Evolutionary conservation across 2,797 vertebrate species (phyloP).

Genomic region (Lagocephalus sceleratus): DNA sequence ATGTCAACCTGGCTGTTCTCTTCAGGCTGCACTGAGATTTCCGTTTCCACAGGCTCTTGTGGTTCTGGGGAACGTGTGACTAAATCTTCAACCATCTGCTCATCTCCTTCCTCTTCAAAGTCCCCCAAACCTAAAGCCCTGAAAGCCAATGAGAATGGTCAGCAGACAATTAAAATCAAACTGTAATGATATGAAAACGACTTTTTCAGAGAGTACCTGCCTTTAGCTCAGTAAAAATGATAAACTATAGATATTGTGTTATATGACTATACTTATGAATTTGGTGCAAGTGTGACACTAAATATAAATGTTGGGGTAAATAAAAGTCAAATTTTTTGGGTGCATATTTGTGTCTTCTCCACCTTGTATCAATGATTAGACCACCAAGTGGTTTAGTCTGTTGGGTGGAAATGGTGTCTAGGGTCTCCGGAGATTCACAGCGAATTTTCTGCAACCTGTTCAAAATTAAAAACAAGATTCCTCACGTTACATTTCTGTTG

Average conservation of each 20-base stretch:
- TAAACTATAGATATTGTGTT: too few species aligned
- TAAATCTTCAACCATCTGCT: slow-evolving; percentile 29
- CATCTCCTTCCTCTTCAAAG: background rate
- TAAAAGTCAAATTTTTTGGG: background rate
- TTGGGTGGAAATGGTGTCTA: slow-evolving; percentile 45
- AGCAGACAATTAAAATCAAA: background rate
- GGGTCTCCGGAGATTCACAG: slow-evolving; percentile 58
- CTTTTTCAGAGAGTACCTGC: too few species aligned
- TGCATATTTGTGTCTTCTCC: slow-evolving; percentile 6
- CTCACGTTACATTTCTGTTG: background rate
- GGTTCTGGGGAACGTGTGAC: slow-evolving; percentile 56
- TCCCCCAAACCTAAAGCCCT: slow-evolving; percentile 32
- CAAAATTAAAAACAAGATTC: background rate
- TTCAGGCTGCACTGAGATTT: slow-evolving; percentile 22
- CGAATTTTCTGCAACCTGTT: slow-evolving; percentile 55
- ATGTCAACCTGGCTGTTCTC: slow-evolving; percentile 41
- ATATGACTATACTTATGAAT: too few species aligned
- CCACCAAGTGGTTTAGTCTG: slow-evolving; percentile 45
- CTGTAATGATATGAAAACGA: background rate
- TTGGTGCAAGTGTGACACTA: background rate
- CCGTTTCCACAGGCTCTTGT: slow-evolving; percentile 51
- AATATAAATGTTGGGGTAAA: background rate
- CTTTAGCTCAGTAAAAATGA: too few species aligned
- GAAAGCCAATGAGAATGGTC: background rate
- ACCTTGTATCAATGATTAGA: slow-evolving; percentile 43